Percentiles rank a stretch among this genome's conserved stretches.
phyloP scores from a whole-genome alignment of 2,797 vertebrate genomes.

The Pantherophis vulpinus region DNA sequence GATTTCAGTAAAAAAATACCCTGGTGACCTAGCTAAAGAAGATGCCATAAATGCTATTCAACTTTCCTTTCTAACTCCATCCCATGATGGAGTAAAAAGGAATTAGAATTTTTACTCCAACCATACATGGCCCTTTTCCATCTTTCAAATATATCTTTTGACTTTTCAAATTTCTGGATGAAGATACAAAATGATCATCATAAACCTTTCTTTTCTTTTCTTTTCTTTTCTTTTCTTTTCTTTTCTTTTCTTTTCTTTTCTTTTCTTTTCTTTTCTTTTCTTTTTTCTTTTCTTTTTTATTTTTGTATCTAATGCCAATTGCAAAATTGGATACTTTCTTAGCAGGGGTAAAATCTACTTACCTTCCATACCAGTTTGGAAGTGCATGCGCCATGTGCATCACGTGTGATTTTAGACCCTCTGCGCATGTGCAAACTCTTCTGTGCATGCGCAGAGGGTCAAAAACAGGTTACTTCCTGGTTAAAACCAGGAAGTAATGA shows the following conservation, averaged over 20 bases:
- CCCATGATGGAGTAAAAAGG: not conserved
- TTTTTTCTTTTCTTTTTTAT: not conserved
- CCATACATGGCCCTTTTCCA: not conserved
- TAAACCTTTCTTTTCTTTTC: too few species aligned
- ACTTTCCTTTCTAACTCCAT: not conserved
- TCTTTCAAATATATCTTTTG: not conserved
- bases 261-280: not conserved
- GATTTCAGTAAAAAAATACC: not conserved
- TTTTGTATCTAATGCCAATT: too few species aligned
- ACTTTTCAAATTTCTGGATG: not conserved
- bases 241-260: too few species aligned
- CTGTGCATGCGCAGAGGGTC: too few species aligned
- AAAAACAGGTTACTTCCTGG: too few species aligned
- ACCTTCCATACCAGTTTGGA: too few species aligned
- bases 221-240: not conserved
- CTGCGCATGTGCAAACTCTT: too few species aligned
- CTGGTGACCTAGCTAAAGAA: not conserved
- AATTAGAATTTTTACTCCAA: not conserved
- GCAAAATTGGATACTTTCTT: not conserved
- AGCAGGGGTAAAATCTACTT: not conserved
- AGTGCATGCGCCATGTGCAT: too few species aligned
- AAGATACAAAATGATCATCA: not conserved
- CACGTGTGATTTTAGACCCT: too few species aligned
- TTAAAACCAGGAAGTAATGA: too few species aligned
- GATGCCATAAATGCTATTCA: not conserved